phyloP scores from a whole-genome alignment of 2,113 vertebrate species.

The Heteronetta atricapilla region DNA sequence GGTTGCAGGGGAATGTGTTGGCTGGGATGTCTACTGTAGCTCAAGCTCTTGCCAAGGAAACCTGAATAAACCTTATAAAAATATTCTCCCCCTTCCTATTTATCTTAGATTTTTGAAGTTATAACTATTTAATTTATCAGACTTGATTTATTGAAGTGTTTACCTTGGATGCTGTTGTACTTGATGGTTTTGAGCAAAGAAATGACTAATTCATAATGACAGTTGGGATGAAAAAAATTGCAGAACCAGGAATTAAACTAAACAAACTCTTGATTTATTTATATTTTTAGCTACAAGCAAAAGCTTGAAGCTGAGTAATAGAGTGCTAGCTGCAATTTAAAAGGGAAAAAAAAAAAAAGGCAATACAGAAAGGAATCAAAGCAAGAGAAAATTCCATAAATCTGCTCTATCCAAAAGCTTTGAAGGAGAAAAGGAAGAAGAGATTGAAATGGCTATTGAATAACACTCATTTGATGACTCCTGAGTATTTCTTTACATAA shows the following conservation, averaged over 20 bases:
- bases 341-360: neutral
- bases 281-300: slow-evolving; percentile 48
- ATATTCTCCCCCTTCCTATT: slow-evolving; percentile 46
- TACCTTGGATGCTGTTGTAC: slow-evolving; percentile 6
- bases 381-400: neutral
- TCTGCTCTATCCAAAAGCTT: neutral
- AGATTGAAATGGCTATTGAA: neutral
- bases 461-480: neutral
- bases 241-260: slow-evolving; percentile 2
- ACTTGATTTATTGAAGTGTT: slow-evolving; percentile 50
- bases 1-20: slow-evolving; percentile 64
- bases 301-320: neutral
- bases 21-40: slow-evolving; percentile 54
- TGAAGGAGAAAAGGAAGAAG: neutral
- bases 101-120: slow-evolving; percentile 58
- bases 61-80: slow-evolving; percentile 66
- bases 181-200: slow-evolving; percentile 48
- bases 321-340: neutral
- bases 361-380: neutral
- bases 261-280: slow-evolving; percentile 59
- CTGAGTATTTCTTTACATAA: neutral
- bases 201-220: slow-evolving; percentile 29
- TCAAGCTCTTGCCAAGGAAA: slow-evolving; percentile 63
- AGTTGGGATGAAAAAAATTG: slow-evolving; percentile 33
- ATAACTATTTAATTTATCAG: slow-evolving; percentile 31